Base-by-base conservation (phyloP, 2,888 invertebrate genomes). In the Antitype chi region DNA sequence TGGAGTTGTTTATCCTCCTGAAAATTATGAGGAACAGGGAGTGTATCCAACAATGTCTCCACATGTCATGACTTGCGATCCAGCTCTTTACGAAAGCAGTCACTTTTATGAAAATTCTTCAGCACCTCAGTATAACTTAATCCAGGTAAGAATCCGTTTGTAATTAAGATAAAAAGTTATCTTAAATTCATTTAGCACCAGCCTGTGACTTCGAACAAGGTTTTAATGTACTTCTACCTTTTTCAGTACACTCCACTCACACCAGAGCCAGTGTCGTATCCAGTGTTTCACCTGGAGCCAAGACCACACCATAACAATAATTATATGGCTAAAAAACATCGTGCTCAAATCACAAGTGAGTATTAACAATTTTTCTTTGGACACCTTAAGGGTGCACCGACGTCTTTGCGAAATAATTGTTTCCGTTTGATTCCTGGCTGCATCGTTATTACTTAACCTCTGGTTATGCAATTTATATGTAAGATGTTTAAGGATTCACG, bases 321-420 rank as follows among this genome's bases (percentile, higher is more conserved):
- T 25, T 38, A n/a, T 23, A 84, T 82, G 77, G 43, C 60, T 3
- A 85, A 75, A 60, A 76, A 28, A 62, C 90, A 88, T 73, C 80
- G 63, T 28, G 88, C 88, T 20, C 88, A 87, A 25, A 90, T 89
- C 7, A 85, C 81, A 47, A 70, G 91, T 91, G 87, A 89, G 91
- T 87, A 70, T 70, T n/a, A 52, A 63, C 4, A 28, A 47, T 15
- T 28, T 55, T 20, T 20, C 8, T 47, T 43, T n/a, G 17, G 43
- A 13, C 43, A 47, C 43, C 11, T 1, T 47, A 11, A 47, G 11
- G 43, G 43, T 9, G 13, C 11, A 47, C 43, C 43, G 1, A 47
- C 1, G 11, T 11, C 0, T 47, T 47, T 47, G 43, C 11, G 13
- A 47, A 47, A 47, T 47, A 47, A 11, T 43, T 47, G 43, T 3